Evolutionary conservation across 2,113 vertebrate genomes (phyloP), one percentile per base, ranked within the genome.

Genomic region (Rousettus leschenaultii): DNA sequence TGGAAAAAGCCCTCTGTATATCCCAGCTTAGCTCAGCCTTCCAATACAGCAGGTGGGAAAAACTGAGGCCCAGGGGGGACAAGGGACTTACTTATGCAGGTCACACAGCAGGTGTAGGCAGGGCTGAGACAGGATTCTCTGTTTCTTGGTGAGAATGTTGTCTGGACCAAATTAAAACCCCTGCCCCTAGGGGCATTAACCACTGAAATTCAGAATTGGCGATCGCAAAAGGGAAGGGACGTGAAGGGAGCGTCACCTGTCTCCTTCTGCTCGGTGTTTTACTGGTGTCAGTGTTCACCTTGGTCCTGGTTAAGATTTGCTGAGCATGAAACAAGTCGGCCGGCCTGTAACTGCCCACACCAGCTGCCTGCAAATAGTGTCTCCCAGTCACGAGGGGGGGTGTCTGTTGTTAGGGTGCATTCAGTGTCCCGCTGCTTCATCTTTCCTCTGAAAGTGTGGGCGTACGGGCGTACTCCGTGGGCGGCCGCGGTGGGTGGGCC

Each of bases 321-420:
- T 22, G 66, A 45, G 26, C 28, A 4, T 16, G 61, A 63, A 30
- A 11, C 30, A 26, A 18, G 22, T 2, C 0, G 0, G 12, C 18
- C 6, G 11, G 16, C 51, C 59, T 61, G 30, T 2, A 1, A 10
- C 77, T 18, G 15, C 75, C 26, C 11, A 0, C 40, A 0, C 18
- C 40, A 43, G 66, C 70, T 57, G 45, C 18, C 82, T n/a, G 70
- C n/a, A 22, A 9, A 14, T 0, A 1, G 70, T 15, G 63, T 53
- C 8, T 84, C 21, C 73, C 18, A 51, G 48, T 10, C 14, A 28
- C 16, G 5, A 1, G 30, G 74, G 18, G 61, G 30, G 19, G 3
- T 40, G 1, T 21, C 51, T 35, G 35, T 77, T 66, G 28, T 28
- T 38, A 63, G 63, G 33, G 10, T 26, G 55, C 63, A 5, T 5